These are phyloP conservation scores for Cyanoliseus patagonus DNA, from an alignment of 2,113 vertebrate species.

Conservation along the genomic window DNA sequence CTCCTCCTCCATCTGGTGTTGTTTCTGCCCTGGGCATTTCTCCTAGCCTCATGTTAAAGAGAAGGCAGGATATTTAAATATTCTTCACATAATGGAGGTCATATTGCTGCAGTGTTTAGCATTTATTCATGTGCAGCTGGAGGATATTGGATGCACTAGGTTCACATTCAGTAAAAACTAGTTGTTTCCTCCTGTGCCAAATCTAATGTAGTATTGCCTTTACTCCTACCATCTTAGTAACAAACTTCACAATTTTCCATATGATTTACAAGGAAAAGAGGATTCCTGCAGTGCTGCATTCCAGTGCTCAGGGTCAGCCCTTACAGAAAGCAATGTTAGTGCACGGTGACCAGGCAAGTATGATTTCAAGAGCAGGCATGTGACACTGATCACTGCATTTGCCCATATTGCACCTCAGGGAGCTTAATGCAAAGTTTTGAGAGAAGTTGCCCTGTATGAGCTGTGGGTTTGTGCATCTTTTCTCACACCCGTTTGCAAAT, in stretches of 20 bases:
- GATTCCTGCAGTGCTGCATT: neutral
- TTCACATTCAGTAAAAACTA: neutral
- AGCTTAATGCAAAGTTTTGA: neutral
- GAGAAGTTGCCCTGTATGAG: neutral
- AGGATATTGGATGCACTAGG: neutral
- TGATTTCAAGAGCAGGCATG: neutral
- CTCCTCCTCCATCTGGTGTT: neutral
- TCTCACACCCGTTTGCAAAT: neutral
- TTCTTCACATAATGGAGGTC: neutral
- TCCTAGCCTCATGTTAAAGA: neutral
- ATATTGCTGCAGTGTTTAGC: neutral
- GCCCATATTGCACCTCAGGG: neutral
- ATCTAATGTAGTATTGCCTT: neutral
- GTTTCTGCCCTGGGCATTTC: neutral
- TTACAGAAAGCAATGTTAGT: neutral
- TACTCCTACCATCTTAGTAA: neutral
- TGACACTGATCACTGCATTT: neutral
- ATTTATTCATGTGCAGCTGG: neutral
- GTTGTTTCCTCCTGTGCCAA: neutral
- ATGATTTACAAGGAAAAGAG: neutral
- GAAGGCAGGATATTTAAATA: neutral
- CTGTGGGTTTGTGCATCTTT: neutral
- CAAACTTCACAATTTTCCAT: neutral
- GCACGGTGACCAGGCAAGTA: neutral
- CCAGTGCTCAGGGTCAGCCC: neutral